Evolutionary conservation across 2,113 vertebrate species (phyloP).

Genomic region (Abramis brama): DNA sequence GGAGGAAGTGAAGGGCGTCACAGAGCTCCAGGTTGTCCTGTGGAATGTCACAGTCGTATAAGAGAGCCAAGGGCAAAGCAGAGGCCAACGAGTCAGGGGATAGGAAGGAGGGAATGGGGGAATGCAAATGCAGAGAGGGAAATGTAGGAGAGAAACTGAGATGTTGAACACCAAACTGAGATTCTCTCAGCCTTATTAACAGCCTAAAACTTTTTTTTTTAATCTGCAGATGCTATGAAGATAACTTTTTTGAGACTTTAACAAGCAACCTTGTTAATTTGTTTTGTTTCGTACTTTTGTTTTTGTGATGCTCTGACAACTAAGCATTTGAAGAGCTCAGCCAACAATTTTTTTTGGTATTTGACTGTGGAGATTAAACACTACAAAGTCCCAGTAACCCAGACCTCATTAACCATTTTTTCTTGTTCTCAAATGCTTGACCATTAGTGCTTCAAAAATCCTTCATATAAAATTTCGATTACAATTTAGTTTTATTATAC

Average conservation of each 20-base stretch:
- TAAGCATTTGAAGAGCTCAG: no score
- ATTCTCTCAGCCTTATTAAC: neutral
- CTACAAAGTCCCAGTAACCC: neutral
- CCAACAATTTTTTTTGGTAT: no score
- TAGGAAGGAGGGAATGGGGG: constrained; percentile 14
- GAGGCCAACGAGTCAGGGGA: constrained; percentile 41
- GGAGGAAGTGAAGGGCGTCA: constrained; percentile 72
- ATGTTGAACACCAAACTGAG: neutral
- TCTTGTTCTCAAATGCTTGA: neutral
- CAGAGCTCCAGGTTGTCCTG: constrained; percentile 64
- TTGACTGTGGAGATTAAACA: neutral
- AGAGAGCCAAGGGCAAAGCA: constrained; percentile 63
- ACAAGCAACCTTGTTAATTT: neutral
- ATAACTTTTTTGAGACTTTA: no score
- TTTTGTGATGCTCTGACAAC: no score
- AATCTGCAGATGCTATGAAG: neutral
- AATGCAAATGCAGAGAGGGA: neutral
- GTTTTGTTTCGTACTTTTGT: no score
- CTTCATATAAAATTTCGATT: neutral
- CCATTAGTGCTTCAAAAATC: neutral
- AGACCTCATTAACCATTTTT: neutral
- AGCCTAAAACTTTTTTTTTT: neutral
- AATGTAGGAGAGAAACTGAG: neutral
- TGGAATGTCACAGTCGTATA: constrained; percentile 65
- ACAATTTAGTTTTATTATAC: neutral